These are phyloP conservation scores for Hybognathus amarus DNA, from an alignment of 2,797 vertebrate genomes.

Conservation along the genomic window DNA sequence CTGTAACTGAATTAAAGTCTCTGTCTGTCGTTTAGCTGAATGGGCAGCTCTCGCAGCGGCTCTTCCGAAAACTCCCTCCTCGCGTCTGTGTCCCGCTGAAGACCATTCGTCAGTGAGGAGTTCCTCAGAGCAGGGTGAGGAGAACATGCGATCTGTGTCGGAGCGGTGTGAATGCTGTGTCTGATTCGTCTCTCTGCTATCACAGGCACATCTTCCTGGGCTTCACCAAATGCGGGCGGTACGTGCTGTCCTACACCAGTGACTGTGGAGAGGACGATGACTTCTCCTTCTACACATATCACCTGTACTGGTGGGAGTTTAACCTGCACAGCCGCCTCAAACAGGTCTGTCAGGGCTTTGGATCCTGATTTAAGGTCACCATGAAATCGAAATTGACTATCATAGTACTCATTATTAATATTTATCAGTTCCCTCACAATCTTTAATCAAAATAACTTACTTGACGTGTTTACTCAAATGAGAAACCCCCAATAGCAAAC, in stretches of 20 bases:
- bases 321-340: conserved; percentile 93
- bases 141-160: background rate
- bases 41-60: conserved; percentile 89
- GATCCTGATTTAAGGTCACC: background rate
- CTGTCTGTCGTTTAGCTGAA: conserved; percentile 77
- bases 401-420: background rate
- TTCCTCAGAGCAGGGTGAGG: conserved; percentile 88
- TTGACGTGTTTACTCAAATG: background rate
- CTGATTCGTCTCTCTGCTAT: conserved; percentile 11
- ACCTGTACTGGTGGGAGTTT: conserved; percentile 97
- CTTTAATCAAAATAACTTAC: background rate
- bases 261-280: conserved; percentile 91
- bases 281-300: conserved; percentile 92
- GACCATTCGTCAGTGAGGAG: conserved; percentile 92
- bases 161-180: background rate
- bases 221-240: conserved; percentile 94
- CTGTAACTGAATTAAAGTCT: background rate
- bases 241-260: conserved; percentile 93
- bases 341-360: conserved; percentile 72
- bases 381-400: background rate
- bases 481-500: background rate
- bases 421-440: too few species aligned
- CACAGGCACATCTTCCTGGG: conserved; percentile 93
- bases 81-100: conserved; percentile 91
- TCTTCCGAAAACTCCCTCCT: conserved; percentile 91